Base-by-base conservation (phyloP, 2,888 invertebrate species). In the Eupithecia centaureata region DNA sequence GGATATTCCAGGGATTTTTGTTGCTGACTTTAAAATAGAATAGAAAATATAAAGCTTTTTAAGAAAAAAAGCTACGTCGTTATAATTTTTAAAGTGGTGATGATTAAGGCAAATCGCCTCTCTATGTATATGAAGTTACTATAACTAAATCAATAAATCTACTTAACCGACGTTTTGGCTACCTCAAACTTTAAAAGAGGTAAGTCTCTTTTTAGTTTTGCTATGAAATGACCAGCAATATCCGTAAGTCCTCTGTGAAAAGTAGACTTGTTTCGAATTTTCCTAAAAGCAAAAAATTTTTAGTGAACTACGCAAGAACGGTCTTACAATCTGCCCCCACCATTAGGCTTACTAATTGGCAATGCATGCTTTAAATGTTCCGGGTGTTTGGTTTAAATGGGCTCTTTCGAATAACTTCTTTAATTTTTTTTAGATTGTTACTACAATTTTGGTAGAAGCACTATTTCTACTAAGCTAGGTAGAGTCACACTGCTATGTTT, bases 331-430 rank as follows among this genome's bases (percentile, higher is more conserved):
- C 54, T 56, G 54, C 30, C 30, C 8, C 54, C 8, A 47, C 22
- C 7, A 30, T 56, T 28, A 56, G 28, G 18, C 30, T 56, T 56
- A 56, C 28, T 56, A 56, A 56, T 56, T 30, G 52, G 52, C 52
- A 27, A 30, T 54, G 54, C 54, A 56, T 30, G 54, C 18, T 30
- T 30, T 30, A 30, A 54, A 56, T 28, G 28, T 27, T 30, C n/a
- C n/a, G 54, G 47, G 47, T 47, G 47, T 22, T 42, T 47, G 47
- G 47, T 47, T 5, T 47, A 22, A 47, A 47, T 47, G 18, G 47
- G 22, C 22, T 22, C 47, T 22, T 22, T 18, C 8, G 18, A 42
- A 42, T 42, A n/a, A 38, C 42, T 42, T 47, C 47, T 47, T 22
- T 12, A 22, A 47, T 12, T 22, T 12, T 47, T 2, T 42, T 18